Evolutionary conservation across 2,888 invertebrate species (phyloP), one percentile per base, ranked within the genome.

Genomic region (Epsilonema sp.): DNA sequence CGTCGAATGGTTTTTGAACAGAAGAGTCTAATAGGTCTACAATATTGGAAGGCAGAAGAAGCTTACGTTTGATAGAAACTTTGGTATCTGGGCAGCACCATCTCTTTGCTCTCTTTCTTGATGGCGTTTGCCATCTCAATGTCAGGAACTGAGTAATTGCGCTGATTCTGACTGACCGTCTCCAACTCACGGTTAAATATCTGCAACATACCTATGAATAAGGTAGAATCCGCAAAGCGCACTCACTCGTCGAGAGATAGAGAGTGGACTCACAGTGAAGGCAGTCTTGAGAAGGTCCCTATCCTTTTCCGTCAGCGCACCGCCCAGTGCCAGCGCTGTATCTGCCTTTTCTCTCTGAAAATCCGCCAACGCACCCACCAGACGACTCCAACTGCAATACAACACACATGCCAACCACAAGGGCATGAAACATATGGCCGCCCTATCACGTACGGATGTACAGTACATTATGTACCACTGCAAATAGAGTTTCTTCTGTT

Each of bases 161-260:
- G 77, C 70, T 92, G 90, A 26, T 77, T 75, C 55, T 80, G 78
- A 1, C 78, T 76, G 16, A 80, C 76, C 58, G 90, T 89, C 61
- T 92, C 90, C 65, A 92, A 78, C 68, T 92, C 92, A 64, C 86
- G 85, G 68, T 92, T 90, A 68, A 92, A 92, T 44, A 81, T 79
- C 85, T 87, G 63, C 21, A 63, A 65, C 53, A 49, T 51, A 52
- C 4, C 20, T 22, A 11, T 3, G n/a, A n/a, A n/a, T n/a, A n/a
- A n/a, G n/a, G n/a, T n/a, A n/a, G n/a, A n/a, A n/a, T n/a, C n/a
- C n/a, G n/a, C n/a, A n/a, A n/a, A n/a, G n/a, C n/a, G n/a, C n/a
- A n/a, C n/a, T n/a, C n/a, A n/a, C n/a, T n/a, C n/a, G n/a, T n/a
- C n/a, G n/a, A n/a, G n/a, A n/a, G n/a, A n/a, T n/a, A n/a, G n/a